A percentile compares a stretch with the other conserved stretches of the same genome.
phyloP scores from a whole-genome alignment of 2,113 vertebrate species.

The Chelonoidis abingdonii region DNA sequence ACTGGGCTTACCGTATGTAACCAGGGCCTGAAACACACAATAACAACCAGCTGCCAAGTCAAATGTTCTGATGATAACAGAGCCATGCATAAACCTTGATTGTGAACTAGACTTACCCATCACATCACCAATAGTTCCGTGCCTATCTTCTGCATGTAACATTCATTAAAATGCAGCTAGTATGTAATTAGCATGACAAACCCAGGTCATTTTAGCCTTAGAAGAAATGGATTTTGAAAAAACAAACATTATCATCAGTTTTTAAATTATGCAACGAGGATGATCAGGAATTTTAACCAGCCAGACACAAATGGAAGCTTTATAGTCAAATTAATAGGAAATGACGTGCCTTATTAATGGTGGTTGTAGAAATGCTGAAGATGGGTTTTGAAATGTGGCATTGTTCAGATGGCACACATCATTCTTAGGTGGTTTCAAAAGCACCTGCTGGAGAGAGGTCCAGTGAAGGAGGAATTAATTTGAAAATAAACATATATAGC shows the following conservation, averaged over 20 bases:
- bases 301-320: slow-evolving; percentile 24
- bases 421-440: slow-evolving; percentile 59
- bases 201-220: background rate
- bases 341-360: slow-evolving; percentile 22
- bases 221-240: background rate
- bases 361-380: slow-evolving; percentile 38
- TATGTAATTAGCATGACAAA: slow-evolving; percentile 16
- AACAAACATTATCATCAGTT: background rate
- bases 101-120: slow-evolving; percentile 27
- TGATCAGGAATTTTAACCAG: slow-evolving; percentile 52
- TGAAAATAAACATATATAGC: background rate
- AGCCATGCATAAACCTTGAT: slow-evolving; percentile 23
- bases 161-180: background rate
- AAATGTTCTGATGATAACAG: slow-evolving; percentile 43
- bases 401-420: slow-evolving; percentile 46
- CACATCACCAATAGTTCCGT: slow-evolving; percentile 40
- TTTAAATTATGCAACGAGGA: background rate
- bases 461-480: too few relatives aligned
- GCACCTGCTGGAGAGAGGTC: background rate
- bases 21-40: slow-evolving; percentile 34
- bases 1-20: background rate
- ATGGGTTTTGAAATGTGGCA: slow-evolving; percentile 36
- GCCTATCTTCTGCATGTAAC: slow-evolving; percentile 32
- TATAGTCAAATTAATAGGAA: slow-evolving; percentile 44
- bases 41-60: slow-evolving; percentile 48